These are phyloP conservation scores for Dermochelys coriacea DNA, from an alignment of 2,797 vertebrate species.

Conservation along the genomic window DNA sequence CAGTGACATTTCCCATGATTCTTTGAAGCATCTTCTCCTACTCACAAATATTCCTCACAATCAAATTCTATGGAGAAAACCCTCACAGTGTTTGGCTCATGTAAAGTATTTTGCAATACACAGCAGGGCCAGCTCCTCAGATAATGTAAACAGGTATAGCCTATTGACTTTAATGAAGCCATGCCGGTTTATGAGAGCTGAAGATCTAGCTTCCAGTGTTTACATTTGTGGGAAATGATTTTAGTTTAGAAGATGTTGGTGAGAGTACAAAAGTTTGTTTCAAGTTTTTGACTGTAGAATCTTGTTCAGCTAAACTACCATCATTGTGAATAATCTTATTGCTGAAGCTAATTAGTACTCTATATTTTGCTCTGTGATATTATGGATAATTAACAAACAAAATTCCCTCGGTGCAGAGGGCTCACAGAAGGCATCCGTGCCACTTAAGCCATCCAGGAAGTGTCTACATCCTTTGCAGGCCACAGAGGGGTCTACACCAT, in stretches of 20 bases:
- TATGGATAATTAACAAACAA: neutral
- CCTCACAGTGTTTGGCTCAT: neutral
- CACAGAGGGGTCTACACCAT: rapidly evolving
- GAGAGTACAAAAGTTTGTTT: neutral
- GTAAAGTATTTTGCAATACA: neutral
- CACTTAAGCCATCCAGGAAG: rapidly evolving
- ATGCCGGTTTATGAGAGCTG: neutral
- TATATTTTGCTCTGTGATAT: neutral
- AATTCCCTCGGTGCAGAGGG: neutral
- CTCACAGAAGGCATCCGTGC: neutral
- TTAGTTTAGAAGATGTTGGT: neutral
- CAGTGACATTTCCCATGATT: neutral
- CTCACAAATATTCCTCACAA: neutral
- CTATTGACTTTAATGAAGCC: neutral
- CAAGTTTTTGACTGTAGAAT: neutral
- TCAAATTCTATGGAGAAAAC: neutral
- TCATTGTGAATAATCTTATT: rapidly evolving
- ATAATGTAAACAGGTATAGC: neutral
- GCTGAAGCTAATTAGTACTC: neutral
- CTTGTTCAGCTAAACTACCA: neutral
- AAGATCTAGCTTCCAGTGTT: neutral
- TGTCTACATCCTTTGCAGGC: neutral
- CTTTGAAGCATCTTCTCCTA: neutral
- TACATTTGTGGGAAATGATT: neutral
- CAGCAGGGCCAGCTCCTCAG: neutral